Conservation (phyloP, 2,113 vertebrate species). For the Alces alces region DNA sequence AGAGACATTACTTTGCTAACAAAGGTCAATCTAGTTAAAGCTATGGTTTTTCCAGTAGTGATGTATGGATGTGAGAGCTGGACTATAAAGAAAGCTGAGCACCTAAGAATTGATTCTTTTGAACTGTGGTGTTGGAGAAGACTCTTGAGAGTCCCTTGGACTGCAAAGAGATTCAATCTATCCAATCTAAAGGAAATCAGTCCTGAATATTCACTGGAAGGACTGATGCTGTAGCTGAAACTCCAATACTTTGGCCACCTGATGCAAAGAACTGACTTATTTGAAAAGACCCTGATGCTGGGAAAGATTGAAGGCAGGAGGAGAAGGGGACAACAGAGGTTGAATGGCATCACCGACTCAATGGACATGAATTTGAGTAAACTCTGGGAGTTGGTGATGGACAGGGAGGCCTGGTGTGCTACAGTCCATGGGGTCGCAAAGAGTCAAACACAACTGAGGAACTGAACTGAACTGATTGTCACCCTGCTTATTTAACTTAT, state of each 20-base stretch:
- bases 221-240: not conserved
- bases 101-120: not conserved
- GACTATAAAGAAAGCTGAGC: not conserved
- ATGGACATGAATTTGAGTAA: not conserved
- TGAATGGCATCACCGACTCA: not conserved
- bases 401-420: not conserved
- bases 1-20: not conserved
- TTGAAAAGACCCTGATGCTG: not conserved
- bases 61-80: not conserved
- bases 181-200: not conserved
- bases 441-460: not conserved
- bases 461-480: not conserved
- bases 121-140: not conserved
- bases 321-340: not conserved
- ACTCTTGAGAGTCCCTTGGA: not conserved
- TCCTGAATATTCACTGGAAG: not conserved
- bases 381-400: accelerated
- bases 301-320: not conserved
- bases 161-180: not conserved
- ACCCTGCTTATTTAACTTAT: not conserved
- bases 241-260: not conserved
- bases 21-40: not conserved
- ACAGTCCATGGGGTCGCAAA: not conserved
- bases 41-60: not conserved
- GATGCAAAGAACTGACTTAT: not conserved